These are phyloP conservation scores for Charina bottae DNA, from an alignment of 2,113 vertebrate genomes.

Conservation along the genomic window DNA sequence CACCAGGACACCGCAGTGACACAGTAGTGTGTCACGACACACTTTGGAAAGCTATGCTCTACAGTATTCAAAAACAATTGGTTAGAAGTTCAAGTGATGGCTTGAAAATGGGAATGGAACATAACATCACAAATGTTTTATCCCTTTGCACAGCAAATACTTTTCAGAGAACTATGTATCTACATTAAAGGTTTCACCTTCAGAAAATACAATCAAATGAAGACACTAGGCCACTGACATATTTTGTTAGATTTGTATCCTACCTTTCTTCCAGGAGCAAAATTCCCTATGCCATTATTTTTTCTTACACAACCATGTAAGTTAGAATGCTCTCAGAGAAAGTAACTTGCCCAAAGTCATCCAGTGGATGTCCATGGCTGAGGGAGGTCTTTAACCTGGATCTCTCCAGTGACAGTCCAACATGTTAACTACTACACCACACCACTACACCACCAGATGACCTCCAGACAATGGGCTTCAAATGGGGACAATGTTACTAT, in stretches of 20 bases:
- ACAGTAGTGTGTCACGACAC: too few relatives aligned
- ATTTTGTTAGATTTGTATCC: neutral
- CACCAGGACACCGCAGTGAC: too few relatives aligned
- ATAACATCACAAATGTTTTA: too few relatives aligned
- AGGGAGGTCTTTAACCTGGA: neutral
- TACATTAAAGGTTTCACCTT: too few relatives aligned
- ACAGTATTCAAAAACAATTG: too few relatives aligned
- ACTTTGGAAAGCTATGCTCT: too few relatives aligned
- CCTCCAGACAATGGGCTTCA: neutral
- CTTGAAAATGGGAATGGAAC: too few relatives aligned
- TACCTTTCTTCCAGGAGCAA: neutral
- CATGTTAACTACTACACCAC: neutral
- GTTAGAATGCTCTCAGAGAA: neutral
- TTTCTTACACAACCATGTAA: neutral
- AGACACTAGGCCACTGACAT: neutral
- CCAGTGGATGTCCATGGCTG: neutral
- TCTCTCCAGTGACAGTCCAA: neutral
- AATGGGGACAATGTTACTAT: neutral
- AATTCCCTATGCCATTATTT: too few relatives aligned
- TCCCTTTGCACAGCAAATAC: too few relatives aligned
- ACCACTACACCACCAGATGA: neutral
- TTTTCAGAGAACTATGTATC: too few relatives aligned
- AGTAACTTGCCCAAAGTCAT: neutral
- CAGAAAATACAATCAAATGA: too few relatives aligned
- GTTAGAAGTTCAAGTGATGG: too few relatives aligned